Conservation (phyloP, 2,888 invertebrate genomes). For the Ommatoiulus sabulosus region DNA sequence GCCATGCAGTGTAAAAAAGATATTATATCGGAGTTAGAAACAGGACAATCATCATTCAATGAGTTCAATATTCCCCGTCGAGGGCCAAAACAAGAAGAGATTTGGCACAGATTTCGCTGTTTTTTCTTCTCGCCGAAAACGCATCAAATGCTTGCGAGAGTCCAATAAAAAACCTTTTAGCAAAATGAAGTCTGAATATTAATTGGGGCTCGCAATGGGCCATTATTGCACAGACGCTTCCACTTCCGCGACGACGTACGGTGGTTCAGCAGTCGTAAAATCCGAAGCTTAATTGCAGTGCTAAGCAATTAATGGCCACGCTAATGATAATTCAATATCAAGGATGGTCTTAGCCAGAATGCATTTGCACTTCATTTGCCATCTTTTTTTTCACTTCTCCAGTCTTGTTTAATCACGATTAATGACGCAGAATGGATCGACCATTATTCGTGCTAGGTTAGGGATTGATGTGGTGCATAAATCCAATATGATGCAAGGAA, state of each 20-base stretch:
- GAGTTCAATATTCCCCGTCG: not conserved
- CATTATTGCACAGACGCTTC: not conserved
- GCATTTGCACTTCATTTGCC: not conserved
- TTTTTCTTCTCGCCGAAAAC: not conserved
- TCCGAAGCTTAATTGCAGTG: not conserved
- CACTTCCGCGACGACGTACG: not conserved
- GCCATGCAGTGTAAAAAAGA: too few relatives aligned
- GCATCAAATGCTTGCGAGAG: not conserved
- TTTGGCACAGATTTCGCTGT: not conserved
- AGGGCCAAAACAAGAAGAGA: not conserved
- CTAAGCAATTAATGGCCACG: not conserved
- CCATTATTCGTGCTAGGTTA: not conserved
- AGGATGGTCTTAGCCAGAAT: not conserved
- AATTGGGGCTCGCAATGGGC: conserved; percentile 3
- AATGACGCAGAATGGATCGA: conserved; percentile 3
- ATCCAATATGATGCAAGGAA: not conserved
- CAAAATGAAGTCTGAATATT: not conserved
- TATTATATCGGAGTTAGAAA: too few relatives aligned
- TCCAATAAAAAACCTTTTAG: conserved; percentile 10
- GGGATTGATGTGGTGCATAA: not conserved
- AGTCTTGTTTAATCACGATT: conserved; percentile 11
- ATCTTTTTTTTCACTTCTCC: not conserved
- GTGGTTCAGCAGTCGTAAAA: not conserved
- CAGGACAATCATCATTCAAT: not conserved
- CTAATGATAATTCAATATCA: conserved; percentile 12